A percentile compares a stretch with the other conserved stretches of the same genome.
These are phyloP conservation scores for Bothrops jararaca DNA, from an alignment of 2,113 vertebrate genomes.

Conservation along the genomic window DNA sequence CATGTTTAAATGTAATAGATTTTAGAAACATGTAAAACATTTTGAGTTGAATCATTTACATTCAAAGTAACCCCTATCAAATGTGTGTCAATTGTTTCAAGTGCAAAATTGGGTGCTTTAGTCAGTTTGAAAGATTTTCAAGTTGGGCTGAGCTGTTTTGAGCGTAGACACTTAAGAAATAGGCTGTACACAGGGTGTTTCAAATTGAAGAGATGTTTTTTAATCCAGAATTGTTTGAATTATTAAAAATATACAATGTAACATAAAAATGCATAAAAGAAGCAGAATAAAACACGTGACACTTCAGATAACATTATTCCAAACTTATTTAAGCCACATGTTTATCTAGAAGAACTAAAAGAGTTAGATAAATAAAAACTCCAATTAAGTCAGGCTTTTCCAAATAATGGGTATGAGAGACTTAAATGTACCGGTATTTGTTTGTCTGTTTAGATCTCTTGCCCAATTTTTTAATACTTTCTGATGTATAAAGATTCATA, in stretches of 20 bases:
- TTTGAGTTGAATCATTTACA: background rate
- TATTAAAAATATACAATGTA: background rate
- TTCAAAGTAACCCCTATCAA: background rate
- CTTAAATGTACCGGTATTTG: too few species aligned
- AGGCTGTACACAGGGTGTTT: background rate
- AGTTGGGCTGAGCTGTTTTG: background rate
- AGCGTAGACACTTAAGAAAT: background rate
- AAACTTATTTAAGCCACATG: background rate
- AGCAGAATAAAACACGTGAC: background rate
- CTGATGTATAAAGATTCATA: background rate
- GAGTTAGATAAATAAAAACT: background rate
- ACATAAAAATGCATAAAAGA: background rate
- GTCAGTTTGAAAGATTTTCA: background rate
- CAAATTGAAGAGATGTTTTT: background rate
- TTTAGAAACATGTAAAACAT: background rate
- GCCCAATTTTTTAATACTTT: background rate
- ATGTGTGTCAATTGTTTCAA: background rate
- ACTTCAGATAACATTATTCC: background rate
- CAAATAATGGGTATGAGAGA: background rate
- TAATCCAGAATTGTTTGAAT: background rate
- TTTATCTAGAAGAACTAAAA: background rate
- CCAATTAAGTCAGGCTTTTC: background rate
- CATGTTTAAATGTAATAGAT: background rate
- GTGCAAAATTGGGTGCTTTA: background rate
- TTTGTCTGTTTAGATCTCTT: background rate